Conservation (phyloP, 2,888 invertebrate species). For the Ectemnius cavifrons region DNA sequence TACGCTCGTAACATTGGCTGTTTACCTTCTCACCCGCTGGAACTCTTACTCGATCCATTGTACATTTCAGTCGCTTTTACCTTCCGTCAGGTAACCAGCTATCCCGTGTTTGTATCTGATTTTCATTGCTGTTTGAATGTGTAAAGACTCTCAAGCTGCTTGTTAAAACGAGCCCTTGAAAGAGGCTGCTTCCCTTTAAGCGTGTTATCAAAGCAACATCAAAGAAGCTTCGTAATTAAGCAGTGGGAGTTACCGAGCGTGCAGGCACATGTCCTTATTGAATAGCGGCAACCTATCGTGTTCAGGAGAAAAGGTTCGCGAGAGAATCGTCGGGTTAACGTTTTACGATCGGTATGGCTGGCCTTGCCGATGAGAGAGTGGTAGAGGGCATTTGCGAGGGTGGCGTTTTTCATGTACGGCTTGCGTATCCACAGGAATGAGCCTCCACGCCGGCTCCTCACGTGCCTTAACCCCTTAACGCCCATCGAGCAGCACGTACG, state of each 20-base stretch:
- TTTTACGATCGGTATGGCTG: no score
- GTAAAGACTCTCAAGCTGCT: background rate
- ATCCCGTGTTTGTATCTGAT: background rate
- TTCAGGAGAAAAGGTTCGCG: no score
- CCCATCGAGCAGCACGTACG: slow-evolving; percentile 65
- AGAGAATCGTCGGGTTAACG: no score
- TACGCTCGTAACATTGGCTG: slow-evolving; percentile 20
- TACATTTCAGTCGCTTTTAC: slow-evolving; percentile 25
- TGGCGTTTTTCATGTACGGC: background rate
- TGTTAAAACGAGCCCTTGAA: background rate
- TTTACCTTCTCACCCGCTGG: slow-evolving; percentile 43
- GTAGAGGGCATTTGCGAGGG: background rate
- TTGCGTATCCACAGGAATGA: background rate
- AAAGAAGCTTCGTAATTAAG: no score
- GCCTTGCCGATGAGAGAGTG: background rate
- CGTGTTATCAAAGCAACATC: no score
- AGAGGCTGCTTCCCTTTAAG: background rate
- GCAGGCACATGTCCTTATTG: no score
- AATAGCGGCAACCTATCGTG: no score
- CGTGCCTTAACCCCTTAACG: slow-evolving; percentile 59
- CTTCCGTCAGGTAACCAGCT: background rate
- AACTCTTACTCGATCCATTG: slow-evolving; percentile 25
- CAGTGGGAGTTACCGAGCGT: no score
- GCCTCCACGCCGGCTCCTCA: slow-evolving; percentile 39
- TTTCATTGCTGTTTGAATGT: background rate